Conservation (phyloP, 1,140 invertebrate genomes). For the Bursaphelenchus mucronatus region DNA sequence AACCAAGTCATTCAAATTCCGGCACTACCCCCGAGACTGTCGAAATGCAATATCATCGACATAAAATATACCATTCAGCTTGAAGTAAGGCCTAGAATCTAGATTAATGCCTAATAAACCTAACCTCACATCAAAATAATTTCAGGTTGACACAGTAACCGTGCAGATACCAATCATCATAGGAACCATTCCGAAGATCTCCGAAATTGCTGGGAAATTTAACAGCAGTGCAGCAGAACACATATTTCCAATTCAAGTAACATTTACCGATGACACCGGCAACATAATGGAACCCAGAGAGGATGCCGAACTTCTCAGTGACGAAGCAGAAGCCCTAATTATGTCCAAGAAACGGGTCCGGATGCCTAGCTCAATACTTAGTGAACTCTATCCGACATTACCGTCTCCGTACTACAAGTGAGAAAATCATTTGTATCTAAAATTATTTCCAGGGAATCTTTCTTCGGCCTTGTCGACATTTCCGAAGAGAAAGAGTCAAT, state of each 20-base stretch:
- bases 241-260: slow-evolving; percentile 37
- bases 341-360: slow-evolving; percentile 53
- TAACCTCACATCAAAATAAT: slow-evolving; percentile 11
- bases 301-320: slow-evolving; percentile 37
- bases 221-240: slow-evolving; percentile 7
- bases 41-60: slow-evolving; percentile 55
- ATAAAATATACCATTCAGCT: slow-evolving; percentile 51
- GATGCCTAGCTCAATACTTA: slow-evolving; percentile 59
- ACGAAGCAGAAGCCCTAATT: slow-evolving; percentile 38
- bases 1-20: slow-evolving; percentile 45
- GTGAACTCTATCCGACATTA: slow-evolving; percentile 55
- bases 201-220: slow-evolving; percentile 41
- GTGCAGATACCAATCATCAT: slow-evolving; percentile 51
- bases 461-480: slow-evolving; percentile 53
- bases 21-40: slow-evolving; percentile 49
- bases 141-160: slow-evolving; percentile 33
- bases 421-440: slow-evolving; percentile 15
- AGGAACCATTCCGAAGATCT: slow-evolving; percentile 56
- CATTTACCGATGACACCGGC: slow-evolving; percentile 53
- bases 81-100: slow-evolving; percentile 29
- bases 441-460: slow-evolving; percentile 51
- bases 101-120: slow-evolving; percentile 6
- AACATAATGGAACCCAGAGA: slow-evolving; percentile 20
- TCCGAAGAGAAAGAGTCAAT: slow-evolving; percentile 55
- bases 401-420: slow-evolving; percentile 57